Conservation (phyloP, 2,797 vertebrate species). For the Poeciliopsis infans region DNA sequence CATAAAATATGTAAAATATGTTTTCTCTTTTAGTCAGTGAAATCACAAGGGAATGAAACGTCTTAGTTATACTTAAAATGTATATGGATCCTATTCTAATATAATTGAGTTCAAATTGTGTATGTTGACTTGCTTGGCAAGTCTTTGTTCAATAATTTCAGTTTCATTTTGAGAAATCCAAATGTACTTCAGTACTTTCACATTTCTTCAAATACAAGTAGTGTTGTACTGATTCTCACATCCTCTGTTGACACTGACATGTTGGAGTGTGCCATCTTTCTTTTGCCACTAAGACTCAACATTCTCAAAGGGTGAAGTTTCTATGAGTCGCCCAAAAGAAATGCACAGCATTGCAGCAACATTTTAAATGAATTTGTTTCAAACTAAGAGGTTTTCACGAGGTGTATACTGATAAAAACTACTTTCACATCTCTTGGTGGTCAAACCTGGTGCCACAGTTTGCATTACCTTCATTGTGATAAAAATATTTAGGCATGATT, state of each 20-base stretch:
- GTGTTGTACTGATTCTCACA: constrained; percentile 29
- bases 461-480: background rate
- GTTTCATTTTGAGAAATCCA: background rate
- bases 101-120: background rate
- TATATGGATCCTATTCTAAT: background rate
- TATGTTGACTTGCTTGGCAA: background rate
- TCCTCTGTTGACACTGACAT: constrained; percentile 44
- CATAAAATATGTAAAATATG: background rate
- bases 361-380: background rate
- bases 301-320: constrained; percentile 71
- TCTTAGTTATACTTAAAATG: background rate
- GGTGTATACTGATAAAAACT: background rate
- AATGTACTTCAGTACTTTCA: background rate
- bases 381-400: background rate
- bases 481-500: background rate
- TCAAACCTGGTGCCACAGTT: background rate
- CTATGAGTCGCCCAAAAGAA: constrained; percentile 17
- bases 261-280: constrained; percentile 23
- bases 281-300: constrained; percentile 51
- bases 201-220: constrained; percentile 11
- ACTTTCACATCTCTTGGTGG: no score
- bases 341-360: constrained; percentile 7
- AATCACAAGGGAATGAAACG: background rate
- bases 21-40: background rate
- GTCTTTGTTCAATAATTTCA: background rate